These are phyloP conservation scores for Scomber colias DNA, from an alignment of 2,113 vertebrate species.

Conservation along the genomic window DNA sequence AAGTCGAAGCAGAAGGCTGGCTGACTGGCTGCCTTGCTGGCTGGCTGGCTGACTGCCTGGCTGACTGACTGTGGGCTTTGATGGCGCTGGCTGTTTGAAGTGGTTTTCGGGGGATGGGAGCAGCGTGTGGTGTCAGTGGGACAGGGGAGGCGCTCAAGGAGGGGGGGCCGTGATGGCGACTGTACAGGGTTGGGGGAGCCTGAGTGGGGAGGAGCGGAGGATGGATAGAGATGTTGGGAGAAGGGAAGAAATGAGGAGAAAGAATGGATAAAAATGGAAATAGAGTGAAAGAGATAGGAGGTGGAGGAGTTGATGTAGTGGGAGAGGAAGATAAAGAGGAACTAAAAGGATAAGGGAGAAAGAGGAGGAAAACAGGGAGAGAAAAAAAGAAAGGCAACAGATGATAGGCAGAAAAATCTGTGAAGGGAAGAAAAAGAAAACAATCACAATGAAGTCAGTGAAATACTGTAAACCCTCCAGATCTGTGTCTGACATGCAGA, in stretches of 20 bases:
- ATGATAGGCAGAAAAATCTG: slow-evolving; percentile 43
- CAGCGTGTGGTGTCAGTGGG: slow-evolving; percentile 87
- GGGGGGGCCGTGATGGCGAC: slow-evolving; percentile 68
- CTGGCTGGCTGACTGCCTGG: slow-evolving; percentile 79
- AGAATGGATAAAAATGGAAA: slow-evolving; percentile 26
- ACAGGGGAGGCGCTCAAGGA: slow-evolving; percentile 68
- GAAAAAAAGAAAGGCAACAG: slow-evolving; percentile 6
- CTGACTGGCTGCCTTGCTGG: slow-evolving; percentile 76
- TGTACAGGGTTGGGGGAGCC: slow-evolving; percentile 55
- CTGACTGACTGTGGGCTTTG: slow-evolving; percentile 83
- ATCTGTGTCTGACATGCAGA: slow-evolving; percentile 25
- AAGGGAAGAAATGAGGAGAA: slow-evolving; percentile 19
- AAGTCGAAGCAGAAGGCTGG: slow-evolving; percentile 88
- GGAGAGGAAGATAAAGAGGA: slow-evolving; percentile 28
- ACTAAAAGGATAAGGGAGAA: slow-evolving; percentile 4
- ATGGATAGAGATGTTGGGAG: slow-evolving; percentile 49
- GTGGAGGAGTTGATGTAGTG: slow-evolving; percentile 9
- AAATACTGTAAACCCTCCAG: slow-evolving; percentile 15
- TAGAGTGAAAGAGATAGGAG: slow-evolving; percentile 6
- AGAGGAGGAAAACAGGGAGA: slow-evolving; percentile 1
- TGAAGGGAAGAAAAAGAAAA: not conserved
- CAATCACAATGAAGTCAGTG: slow-evolving; percentile 12
- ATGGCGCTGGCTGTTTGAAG: slow-evolving; percentile 86
- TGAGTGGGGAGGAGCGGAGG: slow-evolving; percentile 37
- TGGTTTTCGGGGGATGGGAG: slow-evolving; percentile 87